Conservation (phyloP, 2,797 vertebrate species). For the Sebastes trivittatus region DNA sequence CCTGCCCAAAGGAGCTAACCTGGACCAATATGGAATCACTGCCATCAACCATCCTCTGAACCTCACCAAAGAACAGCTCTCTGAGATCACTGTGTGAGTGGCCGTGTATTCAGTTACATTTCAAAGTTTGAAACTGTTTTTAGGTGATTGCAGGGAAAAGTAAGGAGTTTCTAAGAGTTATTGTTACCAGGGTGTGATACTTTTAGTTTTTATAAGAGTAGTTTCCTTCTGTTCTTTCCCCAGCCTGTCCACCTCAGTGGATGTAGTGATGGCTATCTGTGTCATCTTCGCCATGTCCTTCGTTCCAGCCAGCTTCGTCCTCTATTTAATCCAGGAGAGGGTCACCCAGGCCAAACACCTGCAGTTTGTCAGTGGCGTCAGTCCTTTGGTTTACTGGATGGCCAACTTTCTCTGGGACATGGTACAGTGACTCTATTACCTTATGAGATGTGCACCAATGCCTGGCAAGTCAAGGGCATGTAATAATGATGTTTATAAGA, state of each 20-base stretch:
- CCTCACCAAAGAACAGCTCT: constrained; percentile 94
- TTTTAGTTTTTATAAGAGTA: background rate
- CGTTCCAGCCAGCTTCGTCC: constrained; percentile 93
- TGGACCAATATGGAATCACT: constrained; percentile 90
- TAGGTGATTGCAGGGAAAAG: background rate
- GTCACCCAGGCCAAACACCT: constrained; percentile 94
- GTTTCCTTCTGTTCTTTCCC: background rate
- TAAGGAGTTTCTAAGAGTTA: background rate
- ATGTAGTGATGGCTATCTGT: constrained; percentile 91
- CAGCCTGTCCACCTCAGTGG: constrained; percentile 92
- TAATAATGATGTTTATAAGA: background rate
- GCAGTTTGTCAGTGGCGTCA: constrained; percentile 95
- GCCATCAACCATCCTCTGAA: constrained; percentile 93
- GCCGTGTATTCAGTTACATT: background rate
- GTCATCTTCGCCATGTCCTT: constrained; percentile 98
- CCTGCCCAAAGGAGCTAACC: constrained; percentile 79
- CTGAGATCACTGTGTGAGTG: constrained; percentile 94
- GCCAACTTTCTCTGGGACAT: constrained; percentile 96
- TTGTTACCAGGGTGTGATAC: background rate
- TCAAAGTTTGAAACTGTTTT: background rate
- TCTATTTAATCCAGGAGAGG: constrained; percentile 94
- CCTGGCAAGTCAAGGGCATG: background rate
- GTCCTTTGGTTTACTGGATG: constrained; percentile 89
- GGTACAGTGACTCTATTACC: constrained; percentile 74
- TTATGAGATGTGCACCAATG: background rate